phyloP scores from a whole-genome alignment of 2,113 vertebrate species.

The Heteronetta atricapilla region DNA sequence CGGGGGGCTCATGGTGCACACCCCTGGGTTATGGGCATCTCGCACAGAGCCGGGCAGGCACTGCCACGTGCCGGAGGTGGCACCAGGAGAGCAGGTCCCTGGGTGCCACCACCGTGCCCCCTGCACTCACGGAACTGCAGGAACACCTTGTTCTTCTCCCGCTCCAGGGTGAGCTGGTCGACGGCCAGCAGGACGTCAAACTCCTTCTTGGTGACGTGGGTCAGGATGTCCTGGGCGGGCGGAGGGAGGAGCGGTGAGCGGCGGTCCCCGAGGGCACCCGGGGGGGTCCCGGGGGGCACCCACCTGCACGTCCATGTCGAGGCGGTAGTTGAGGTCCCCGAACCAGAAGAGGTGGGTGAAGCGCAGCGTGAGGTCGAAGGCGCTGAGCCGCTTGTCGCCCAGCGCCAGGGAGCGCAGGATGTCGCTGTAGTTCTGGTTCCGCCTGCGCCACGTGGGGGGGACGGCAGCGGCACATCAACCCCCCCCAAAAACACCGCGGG shows the following conservation, averaged over 20 bases:
- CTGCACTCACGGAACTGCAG: slow-evolving; percentile 84
- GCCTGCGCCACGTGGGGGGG: not conserved
- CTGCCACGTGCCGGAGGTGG: fast-evolving
- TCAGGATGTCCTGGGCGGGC: slow-evolving; percentile 80
- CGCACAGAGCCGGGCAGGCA: fast-evolving
- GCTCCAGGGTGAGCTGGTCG: slow-evolving; percentile 86
- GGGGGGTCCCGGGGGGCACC: not conserved
- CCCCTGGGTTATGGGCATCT: not conserved
- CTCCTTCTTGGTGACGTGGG: slow-evolving; percentile 82
- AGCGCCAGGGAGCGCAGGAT: slow-evolving; percentile 66
- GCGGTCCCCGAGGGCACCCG: fast-evolving
- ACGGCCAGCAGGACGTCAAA: slow-evolving; percentile 87
- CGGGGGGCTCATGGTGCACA: fast-evolving
- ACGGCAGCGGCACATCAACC: fast-evolving
- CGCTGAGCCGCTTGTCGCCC: slow-evolving; percentile 58
- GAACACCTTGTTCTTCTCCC: slow-evolving; percentile 87
- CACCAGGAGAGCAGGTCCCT: not conserved
- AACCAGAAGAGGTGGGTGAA: slow-evolving; percentile 76
- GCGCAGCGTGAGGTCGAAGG: slow-evolving; percentile 68
- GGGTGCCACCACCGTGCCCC: not conserved
- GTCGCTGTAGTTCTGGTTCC: slow-evolving; percentile 74
- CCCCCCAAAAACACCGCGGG: fast-evolving
- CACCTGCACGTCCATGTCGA: slow-evolving; percentile 73
- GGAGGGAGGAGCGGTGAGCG: not conserved
- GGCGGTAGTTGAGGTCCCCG: slow-evolving; percentile 71